Evolutionary conservation across 2,888 invertebrate genomes (phyloP).

Genomic region (Hyposoter didymator): DNA sequence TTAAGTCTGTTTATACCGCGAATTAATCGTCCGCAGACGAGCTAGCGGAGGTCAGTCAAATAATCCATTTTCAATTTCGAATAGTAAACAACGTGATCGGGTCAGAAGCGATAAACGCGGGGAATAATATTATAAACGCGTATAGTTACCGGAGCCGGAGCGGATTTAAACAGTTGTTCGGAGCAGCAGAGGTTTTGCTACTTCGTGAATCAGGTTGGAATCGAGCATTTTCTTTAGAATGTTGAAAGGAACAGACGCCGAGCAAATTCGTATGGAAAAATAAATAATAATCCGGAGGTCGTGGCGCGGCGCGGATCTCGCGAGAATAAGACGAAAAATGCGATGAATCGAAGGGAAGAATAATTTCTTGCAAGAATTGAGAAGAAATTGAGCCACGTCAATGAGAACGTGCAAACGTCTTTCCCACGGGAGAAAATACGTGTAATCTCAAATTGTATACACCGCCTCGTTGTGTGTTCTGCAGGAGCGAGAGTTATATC

Average conservation of each 20-base stretch:
- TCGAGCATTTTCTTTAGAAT: background rate
- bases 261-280: background rate
- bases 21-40: constrained; percentile 25
- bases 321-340: constrained; percentile 1
- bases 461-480: constrained; percentile 54
- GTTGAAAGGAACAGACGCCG: background rate
- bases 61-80: constrained; percentile 53
- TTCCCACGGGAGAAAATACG: constrained; percentile 65
- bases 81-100: constrained; percentile 52
- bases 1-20: constrained; percentile 36
- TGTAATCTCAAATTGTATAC: constrained; percentile 66
- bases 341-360: background rate
- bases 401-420: constrained; percentile 55
- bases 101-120: constrained; percentile 49
- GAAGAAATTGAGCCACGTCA: constrained; percentile 12
- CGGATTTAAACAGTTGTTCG: background rate
- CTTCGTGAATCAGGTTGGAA: background rate
- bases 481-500: constrained; percentile 48
- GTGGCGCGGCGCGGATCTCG: background rate
- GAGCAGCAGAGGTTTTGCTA: background rate
- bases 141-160: background rate
- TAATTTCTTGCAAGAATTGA: background rate
- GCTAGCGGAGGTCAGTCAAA: constrained; percentile 28
- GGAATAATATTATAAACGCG: background rate
- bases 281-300: background rate